Conservation (phyloP, 2,888 invertebrate genomes). For the Sicus ferrugineus region DNA sequence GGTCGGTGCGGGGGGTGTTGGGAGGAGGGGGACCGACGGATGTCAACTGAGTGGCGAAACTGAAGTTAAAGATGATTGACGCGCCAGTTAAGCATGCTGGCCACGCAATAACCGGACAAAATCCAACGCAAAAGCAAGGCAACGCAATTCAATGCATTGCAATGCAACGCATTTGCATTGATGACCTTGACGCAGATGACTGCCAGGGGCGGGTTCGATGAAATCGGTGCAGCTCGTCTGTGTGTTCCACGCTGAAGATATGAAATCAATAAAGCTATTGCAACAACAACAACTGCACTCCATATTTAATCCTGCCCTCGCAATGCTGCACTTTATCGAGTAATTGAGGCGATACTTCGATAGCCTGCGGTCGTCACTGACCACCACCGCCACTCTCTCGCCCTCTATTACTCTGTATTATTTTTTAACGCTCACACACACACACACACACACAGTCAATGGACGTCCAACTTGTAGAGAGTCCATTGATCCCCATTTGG, state of each 20-base stretch:
- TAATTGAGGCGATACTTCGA: background rate
- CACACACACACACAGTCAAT: background rate
- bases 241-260: background rate
- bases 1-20: too few relatives aligned
- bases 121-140: too few relatives aligned
- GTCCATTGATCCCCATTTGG: background rate
- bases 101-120: too few relatives aligned
- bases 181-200: constrained; percentile 15
- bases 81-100: too few relatives aligned
- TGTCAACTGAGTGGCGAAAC: too few relatives aligned
- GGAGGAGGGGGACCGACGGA: too few relatives aligned
- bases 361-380: background rate
- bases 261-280: background rate
- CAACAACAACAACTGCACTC: background rate
- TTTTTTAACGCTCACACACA: too few relatives aligned
- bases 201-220: background rate
- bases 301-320: background rate
- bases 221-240: constrained; percentile 12
- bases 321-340: background rate
- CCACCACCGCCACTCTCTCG: background rate
- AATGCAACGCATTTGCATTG: background rate
- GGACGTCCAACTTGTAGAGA: background rate
- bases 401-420: too few relatives aligned
- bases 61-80: too few relatives aligned
- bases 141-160: background rate